A percentile compares a stretch with the other conserved stretches of the same genome.
Evolutionary conservation across 2,113 vertebrate genomes (phyloP).

Genomic region (Notarius lentiginosus): DNA sequence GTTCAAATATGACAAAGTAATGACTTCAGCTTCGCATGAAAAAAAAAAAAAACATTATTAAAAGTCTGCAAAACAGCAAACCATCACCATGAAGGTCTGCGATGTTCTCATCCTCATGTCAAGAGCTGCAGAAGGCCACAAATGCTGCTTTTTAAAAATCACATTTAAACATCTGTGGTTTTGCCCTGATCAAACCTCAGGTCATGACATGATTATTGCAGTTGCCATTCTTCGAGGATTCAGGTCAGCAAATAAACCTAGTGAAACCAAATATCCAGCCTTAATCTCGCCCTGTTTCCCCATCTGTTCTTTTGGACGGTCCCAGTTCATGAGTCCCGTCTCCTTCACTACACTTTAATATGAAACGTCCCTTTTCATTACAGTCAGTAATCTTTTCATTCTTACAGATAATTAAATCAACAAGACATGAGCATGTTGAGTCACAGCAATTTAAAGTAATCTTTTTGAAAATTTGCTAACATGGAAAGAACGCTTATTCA

Average conservation of each 20-base stretch:
- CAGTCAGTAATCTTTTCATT: background rate
- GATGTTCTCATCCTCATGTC: background rate
- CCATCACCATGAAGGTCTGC: background rate
- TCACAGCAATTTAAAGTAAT: background rate
- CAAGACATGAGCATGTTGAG: no score
- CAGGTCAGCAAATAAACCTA: background rate
- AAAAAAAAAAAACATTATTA: background rate
- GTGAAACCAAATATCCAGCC: background rate
- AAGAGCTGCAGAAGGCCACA: background rate
- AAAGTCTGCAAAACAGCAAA: background rate
- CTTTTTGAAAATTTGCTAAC: no score
- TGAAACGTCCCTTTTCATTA: background rate
- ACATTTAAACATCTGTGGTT: background rate
- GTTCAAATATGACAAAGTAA: background rate
- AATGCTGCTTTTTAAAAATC: background rate
- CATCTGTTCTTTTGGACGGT: background rate
- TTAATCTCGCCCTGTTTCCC: background rate
- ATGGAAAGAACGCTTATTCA: no score
- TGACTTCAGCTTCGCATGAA: background rate
- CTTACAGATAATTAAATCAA: background rate
- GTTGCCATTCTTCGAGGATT: background rate
- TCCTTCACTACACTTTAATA: background rate
- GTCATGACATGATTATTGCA: no score
- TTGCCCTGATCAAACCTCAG: background rate
- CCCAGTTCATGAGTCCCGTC: background rate